These are phyloP conservation scores for Anniella stebbinsi DNA, from an alignment of 2,797 vertebrate genomes.

Conservation along the genomic window DNA sequence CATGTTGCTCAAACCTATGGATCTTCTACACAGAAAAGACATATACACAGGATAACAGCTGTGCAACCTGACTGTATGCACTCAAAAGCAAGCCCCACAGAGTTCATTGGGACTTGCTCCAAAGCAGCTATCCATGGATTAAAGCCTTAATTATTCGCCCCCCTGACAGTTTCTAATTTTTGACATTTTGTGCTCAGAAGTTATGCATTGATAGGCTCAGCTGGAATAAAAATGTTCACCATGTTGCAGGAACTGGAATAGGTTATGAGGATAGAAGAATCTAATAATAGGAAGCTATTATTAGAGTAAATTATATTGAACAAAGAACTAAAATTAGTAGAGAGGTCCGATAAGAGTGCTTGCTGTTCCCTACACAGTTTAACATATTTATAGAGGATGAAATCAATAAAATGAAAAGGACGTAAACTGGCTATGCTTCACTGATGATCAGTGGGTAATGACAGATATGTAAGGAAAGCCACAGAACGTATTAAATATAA, in stretches of 20 bases:
- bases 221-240: conserved; percentile 30
- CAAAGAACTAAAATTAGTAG: conserved; percentile 44
- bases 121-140: neutral
- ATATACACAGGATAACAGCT: neutral
- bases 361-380: conserved; percentile 12
- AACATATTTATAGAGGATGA: conserved; percentile 37
- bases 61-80: neutral
- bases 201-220: conserved; percentile 10
- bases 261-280: conserved; percentile 15
- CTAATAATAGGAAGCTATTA: conserved; percentile 36
- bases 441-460: conserved; percentile 1
- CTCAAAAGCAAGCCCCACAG: neutral
- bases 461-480: neutral
- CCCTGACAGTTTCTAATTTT: conserved; percentile 22
- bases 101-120: neutral
- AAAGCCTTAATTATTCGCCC: neutral
- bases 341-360: conserved; percentile 32
- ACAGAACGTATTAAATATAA: neutral
- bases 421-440: conserved; percentile 5
- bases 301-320: conserved; percentile 39
- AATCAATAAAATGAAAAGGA: conserved; percentile 28
- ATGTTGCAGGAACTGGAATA: conserved; percentile 19
- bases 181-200: conserved; percentile 4
- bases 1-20: neutral
- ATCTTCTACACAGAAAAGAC: neutral